phyloP scores from a whole-genome alignment of 2,888 invertebrate genomes.

The Teleiodes luculella region DNA sequence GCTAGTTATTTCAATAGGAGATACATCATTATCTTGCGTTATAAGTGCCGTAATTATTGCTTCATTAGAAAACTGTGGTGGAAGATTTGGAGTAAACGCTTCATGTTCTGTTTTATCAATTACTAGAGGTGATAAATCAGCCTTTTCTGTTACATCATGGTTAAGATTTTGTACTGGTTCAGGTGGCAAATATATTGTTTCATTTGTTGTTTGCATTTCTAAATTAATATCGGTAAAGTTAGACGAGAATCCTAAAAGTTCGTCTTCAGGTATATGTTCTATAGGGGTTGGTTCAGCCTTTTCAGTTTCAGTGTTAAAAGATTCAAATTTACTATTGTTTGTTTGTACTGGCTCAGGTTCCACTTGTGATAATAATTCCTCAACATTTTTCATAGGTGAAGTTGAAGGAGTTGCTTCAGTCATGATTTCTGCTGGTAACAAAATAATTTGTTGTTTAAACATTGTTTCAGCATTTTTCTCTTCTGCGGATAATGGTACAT shows the following conservation, averaged over 20 bases:
- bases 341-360: constrained; percentile 53
- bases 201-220: constrained; percentile 35
- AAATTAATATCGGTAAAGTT: constrained; percentile 74
- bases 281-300: constrained; percentile 19
- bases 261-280: constrained; percentile 59
- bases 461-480: background rate
- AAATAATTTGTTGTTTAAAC: background rate
- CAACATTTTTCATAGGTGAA: background rate
- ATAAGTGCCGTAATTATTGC: background rate
- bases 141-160: constrained; percentile 15
- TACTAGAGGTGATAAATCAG: background rate
- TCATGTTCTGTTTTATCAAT: background rate
- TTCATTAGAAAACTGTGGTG: background rate
- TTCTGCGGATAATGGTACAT: background rate
- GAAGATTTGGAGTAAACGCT: background rate
- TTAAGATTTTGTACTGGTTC: constrained; percentile 57
- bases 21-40: background rate
- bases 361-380: background rate
- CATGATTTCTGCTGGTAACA: background rate
- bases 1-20: background rate
- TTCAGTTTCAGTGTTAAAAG: constrained; percentile 25
- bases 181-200: constrained; percentile 41
- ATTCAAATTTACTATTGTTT: constrained; percentile 15
- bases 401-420: constrained; percentile 1
- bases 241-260: constrained; percentile 72